Percentiles rank a stretch among this genome's conserved stretches.
These are phyloP conservation scores for Zonitis immaculata DNA, from an alignment of 2,888 invertebrate species.

Conservation along the genomic window DNA sequence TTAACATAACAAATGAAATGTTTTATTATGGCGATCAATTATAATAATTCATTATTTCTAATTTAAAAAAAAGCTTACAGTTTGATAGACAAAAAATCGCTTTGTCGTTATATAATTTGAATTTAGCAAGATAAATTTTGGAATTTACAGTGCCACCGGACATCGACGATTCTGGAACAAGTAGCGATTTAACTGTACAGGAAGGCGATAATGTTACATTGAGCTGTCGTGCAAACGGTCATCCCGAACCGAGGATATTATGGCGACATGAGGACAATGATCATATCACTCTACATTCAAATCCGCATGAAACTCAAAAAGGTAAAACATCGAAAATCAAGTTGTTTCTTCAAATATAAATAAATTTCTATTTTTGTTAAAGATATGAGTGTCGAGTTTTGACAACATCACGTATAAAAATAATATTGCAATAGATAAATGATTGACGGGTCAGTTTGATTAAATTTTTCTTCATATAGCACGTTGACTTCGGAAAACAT, in stretches of 20 bases:
- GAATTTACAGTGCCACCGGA: conserved; percentile 56
- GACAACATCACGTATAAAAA: background rate
- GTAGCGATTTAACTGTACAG: conserved; percentile 56
- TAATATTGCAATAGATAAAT: background rate
- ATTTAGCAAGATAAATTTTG: background rate
- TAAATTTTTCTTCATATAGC: background rate
- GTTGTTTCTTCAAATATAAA: no score
- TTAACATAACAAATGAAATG: no score
- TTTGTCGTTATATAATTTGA: background rate
- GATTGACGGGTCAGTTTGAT: background rate
- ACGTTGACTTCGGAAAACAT: background rate
- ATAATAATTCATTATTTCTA: no score
- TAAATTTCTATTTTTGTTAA: no score
- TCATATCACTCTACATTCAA: conserved; percentile 45
- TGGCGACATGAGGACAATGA: conserved; percentile 59
- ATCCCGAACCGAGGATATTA: conserved; percentile 55
- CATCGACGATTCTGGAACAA: conserved; percentile 57
- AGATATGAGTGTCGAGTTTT: no score
- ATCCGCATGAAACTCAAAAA: conserved; percentile 45
- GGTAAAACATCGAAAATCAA: no score
- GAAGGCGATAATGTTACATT: conserved; percentile 61
- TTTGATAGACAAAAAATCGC: background rate
- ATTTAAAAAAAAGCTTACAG: no score
- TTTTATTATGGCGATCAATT: no score
- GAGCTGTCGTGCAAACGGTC: conserved; percentile 55